A percentile compares a stretch with the other conserved stretches of the same genome.
These are phyloP conservation scores for Sclerurus mexicanus DNA, from an alignment of 2,113 vertebrate genomes.

Conservation along the genomic window DNA sequence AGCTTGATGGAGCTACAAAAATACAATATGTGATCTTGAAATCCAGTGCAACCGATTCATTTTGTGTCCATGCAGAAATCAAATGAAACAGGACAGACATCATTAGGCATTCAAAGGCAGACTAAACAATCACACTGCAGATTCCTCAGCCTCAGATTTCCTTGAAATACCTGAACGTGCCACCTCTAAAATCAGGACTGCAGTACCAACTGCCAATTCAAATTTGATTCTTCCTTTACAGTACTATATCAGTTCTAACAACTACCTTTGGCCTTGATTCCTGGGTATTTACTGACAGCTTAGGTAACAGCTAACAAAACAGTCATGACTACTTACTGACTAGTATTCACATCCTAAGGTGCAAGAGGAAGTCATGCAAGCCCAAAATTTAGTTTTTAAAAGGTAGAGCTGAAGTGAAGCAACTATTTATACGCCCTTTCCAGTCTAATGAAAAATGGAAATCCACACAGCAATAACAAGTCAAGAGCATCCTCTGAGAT, in stretches of 20 bases:
- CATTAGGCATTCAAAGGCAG: neutral
- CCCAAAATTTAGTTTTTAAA: neutral
- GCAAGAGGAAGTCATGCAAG: rapidly evolving
- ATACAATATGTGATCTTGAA: rapidly evolving
- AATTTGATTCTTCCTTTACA: neutral
- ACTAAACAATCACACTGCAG: rapidly evolving
- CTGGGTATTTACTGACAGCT: neutral
- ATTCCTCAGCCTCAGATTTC: neutral
- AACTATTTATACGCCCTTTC: neutral
- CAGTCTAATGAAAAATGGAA: neutral
- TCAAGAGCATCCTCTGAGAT: neutral
- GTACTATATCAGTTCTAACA: neutral
- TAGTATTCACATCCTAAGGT: neutral
- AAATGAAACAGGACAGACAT: neutral
- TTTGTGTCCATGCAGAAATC: neutral
- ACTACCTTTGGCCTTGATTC: neutral
- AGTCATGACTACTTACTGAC: neutral
- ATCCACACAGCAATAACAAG: neutral
- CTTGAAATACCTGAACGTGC: neutral
- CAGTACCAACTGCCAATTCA: neutral
- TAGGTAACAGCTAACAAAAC: neutral
- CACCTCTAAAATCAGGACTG: neutral
- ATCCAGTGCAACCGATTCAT: neutral
- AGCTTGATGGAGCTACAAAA: neutral
- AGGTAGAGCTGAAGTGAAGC: neutral